phyloP scores from a whole-genome alignment of 2,888 invertebrate genomes.

The Cephus pulcher region DNA sequence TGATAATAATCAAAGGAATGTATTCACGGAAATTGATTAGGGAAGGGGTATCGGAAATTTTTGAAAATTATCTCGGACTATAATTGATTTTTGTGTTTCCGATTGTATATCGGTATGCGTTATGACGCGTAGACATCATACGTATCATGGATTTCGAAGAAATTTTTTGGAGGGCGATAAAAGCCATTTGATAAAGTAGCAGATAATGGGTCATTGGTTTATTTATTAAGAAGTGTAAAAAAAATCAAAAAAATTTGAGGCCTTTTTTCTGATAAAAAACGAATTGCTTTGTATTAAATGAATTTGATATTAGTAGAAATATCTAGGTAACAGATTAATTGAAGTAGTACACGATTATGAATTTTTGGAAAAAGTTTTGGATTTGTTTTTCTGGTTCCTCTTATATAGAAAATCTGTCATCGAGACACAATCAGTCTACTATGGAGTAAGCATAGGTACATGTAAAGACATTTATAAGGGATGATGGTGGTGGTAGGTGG shows the following conservation, averaged over 20 bases:
- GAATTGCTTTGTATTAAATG: too few species aligned
- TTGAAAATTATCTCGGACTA: not conserved
- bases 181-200: not conserved
- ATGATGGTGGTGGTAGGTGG: constrained; percentile 21
- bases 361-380: not conserved
- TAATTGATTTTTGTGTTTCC: not conserved
- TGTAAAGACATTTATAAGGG: constrained; percentile 30
- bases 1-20: not conserved
- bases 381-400: not conserved
- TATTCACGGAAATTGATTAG: not conserved
- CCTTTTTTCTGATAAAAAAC: not conserved
- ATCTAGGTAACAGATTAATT: not conserved
- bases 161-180: not conserved
- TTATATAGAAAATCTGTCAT: not conserved
- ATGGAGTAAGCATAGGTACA: not conserved
- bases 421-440: not conserved
- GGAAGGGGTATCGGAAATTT: not conserved
- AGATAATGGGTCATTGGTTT: not conserved
- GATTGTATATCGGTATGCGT: not conserved
- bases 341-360: not conserved
- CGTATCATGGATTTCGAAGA: not conserved
- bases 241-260: not conserved
- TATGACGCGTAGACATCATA: not conserved
- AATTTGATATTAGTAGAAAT: too few species aligned
- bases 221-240: not conserved